Evolutionary conservation across 2,888 invertebrate genomes (phyloP), one percentile per base, ranked within the genome.

Genomic region (Dolichopus griseipennis): DNA sequence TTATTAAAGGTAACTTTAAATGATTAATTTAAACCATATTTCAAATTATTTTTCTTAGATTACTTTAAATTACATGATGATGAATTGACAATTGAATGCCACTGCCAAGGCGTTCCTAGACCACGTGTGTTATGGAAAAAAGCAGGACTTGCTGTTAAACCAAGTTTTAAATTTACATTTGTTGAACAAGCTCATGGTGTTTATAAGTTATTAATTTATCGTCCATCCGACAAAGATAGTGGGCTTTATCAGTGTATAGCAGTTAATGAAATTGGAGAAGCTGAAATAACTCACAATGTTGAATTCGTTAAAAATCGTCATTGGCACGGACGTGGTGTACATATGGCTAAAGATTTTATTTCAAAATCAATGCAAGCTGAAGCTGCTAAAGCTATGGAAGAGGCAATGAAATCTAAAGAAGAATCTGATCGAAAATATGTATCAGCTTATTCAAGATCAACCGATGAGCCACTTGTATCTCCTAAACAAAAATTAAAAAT

Each of bases 201-300:
- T 18, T 87, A 85, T 75, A 83, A 82, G 21, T 77, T 90, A 15
- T 80, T 81, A 18, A 85, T 90, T 52, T 80, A 79, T 21, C 84
- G 85, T 64, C 81, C 88, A 0, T 80, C 82, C 61, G 84, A 84
- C 70, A 81, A 77, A 66, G 90, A 91, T 76, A 83, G 85, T 34
- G 91, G 90, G 3, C 83, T 86, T 72, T 91, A 88, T 75, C 84
- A 85, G 65, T 88, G 90, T 73, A 88, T 86, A 74, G 90, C 90
- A 1, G 80, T 82, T n/a, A 92, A 90, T 77, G 84, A 84, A 66
- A 83, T 85, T 37, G 91, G 91, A 8, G 83, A 86, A 73, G 85
- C 85, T 0, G 76, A 78, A 68, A 76, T 78, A 3, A 75, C 74
- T 37, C 81, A 82, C 79, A 74, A 82, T 76, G 69, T 86, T 77